Evolutionary conservation across 2,113 vertebrate genomes (phyloP).

Genomic region (Psittacus erithacus): DNA sequence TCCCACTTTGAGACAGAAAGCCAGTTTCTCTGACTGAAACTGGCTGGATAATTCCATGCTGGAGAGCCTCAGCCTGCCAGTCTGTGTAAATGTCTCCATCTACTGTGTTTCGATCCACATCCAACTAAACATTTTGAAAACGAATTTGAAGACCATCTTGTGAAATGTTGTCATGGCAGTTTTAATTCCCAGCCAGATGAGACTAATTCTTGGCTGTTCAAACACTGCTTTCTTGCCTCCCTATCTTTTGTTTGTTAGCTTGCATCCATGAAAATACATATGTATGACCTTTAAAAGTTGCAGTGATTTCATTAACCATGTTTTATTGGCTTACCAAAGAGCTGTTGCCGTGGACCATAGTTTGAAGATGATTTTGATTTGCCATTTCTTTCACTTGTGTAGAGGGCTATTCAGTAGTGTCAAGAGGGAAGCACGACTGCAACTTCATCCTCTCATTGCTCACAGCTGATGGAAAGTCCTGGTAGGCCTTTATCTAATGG

Average conservation of each 20-base stretch:
- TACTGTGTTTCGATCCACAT: background rate
- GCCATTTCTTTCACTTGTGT: background rate
- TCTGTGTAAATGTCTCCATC: conserved; percentile 33
- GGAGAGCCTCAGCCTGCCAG: background rate
- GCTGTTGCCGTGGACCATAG: background rate
- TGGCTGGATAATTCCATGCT: conserved; percentile 9
- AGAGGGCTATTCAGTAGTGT: background rate
- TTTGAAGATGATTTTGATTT: background rate
- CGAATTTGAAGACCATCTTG: background rate
- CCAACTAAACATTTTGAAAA: background rate
- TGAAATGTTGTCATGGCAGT: background rate
- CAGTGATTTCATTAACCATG: background rate
- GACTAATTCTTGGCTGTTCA: background rate
- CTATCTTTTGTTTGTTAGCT: background rate
- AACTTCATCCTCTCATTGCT: background rate
- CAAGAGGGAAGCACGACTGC: background rate
- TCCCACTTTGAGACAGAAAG: conserved; percentile 38
- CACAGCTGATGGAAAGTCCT: background rate
- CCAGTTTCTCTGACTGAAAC: conserved; percentile 15
- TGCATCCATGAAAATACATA: background rate
- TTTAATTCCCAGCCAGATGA: background rate
- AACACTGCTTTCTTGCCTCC: background rate
- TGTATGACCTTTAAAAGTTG: background rate
- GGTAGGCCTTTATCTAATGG: background rate
- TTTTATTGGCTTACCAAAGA: background rate